These are phyloP conservation scores for Aulostomus chinensis DNA, from an alignment of 2,797 vertebrate genomes.

Conservation along the genomic window DNA sequence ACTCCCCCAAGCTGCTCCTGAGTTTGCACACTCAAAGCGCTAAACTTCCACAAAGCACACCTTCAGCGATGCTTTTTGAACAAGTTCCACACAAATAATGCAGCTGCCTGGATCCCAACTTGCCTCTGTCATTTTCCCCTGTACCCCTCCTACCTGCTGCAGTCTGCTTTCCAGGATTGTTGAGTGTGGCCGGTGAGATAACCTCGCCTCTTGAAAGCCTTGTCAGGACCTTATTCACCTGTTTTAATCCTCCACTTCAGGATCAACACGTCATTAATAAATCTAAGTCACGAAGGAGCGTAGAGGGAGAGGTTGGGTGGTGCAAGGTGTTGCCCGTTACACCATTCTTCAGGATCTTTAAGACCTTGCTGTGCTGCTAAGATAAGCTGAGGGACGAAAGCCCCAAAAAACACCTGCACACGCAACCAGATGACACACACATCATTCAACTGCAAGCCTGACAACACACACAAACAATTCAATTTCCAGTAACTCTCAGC, in stretches of 20 bases:
- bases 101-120: conserved; percentile 42
- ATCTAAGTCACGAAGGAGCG: too few relatives aligned
- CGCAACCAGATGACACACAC: conserved; percentile 11
- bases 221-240: too few relatives aligned
- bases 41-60: too few relatives aligned
- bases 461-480: conserved; percentile 7
- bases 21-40: too few relatives aligned
- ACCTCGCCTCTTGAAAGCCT: conserved; percentile 16
- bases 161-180: conserved; percentile 21
- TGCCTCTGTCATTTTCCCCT: conserved; percentile 18
- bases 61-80: conserved; percentile 32
- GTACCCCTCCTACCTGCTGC: conserved; percentile 34
- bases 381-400: conserved; percentile 37
- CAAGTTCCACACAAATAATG: conserved; percentile 34
- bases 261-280: too few relatives aligned
- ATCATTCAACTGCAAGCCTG: conserved; percentile 11
- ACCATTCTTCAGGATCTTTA: conserved; percentile 17
- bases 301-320: not conserved
- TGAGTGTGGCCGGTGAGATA: conserved; percentile 40
- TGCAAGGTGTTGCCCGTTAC: conserved; percentile 18
- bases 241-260: too few relatives aligned
- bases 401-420: conserved; percentile 25
- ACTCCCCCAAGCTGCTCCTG: too few relatives aligned
- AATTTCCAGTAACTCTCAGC: conserved; percentile 34
- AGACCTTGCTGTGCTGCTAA: conserved; percentile 43